Conservation (phyloP, 2,113 vertebrate genomes). For the Recurvirostra avosetta region DNA sequence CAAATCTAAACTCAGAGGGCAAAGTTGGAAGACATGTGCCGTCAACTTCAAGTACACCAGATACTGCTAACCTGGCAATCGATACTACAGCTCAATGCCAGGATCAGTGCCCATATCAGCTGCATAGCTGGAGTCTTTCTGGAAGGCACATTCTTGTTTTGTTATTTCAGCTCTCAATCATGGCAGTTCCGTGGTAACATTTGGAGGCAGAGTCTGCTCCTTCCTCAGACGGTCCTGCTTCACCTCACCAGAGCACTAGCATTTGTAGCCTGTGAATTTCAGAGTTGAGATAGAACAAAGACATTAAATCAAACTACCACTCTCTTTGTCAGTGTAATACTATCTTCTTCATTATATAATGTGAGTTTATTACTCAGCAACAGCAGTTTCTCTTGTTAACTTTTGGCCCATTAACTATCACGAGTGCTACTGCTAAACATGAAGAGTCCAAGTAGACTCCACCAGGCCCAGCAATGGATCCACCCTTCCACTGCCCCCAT, state of each 20-base stretch:
- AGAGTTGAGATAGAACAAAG: background rate
- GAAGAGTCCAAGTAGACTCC: background rate
- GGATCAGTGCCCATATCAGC: background rate
- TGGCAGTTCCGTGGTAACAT: background rate
- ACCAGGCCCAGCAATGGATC: background rate
- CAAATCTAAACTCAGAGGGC: background rate
- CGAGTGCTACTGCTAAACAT: background rate
- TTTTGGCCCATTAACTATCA: background rate
- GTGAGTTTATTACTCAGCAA: background rate
- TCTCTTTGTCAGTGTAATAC: background rate
- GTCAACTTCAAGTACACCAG: background rate
- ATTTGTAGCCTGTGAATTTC: background rate
- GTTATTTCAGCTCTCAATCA: background rate
- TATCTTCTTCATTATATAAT: background rate
- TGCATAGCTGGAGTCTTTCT: background rate
- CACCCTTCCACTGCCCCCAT: background rate
- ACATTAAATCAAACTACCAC: background rate
- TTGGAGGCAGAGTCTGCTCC: background rate
- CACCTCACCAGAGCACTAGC: background rate
- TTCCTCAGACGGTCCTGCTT: background rate
- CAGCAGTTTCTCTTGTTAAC: background rate
- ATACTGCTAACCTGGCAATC: background rate
- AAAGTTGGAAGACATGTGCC: background rate
- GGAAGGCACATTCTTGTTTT: background rate
- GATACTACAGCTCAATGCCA: fast-evolving